Percentiles rank a stretch among this genome's conserved stretches.
Evolutionary conservation across 2,797 vertebrate genomes (phyloP).

Genomic region (Diglossa cyanea): DNA sequence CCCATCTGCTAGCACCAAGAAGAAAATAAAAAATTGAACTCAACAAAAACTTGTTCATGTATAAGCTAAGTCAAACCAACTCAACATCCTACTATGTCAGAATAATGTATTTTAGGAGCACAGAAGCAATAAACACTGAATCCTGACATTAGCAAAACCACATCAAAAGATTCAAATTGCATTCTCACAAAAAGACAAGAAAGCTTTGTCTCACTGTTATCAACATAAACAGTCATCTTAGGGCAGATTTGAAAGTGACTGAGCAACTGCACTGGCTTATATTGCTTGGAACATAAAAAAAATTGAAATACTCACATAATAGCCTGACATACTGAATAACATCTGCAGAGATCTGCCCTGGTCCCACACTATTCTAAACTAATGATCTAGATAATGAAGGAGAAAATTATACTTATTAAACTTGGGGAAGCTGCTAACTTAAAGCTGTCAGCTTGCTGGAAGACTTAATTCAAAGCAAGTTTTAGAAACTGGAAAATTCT

Average conservation of each 20-base stretch:
- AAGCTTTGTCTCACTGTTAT: background rate
- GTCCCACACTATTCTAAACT: background rate
- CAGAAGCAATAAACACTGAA: background rate
- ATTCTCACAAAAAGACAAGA: background rate
- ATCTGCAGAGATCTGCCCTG: background rate
- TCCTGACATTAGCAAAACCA: background rate
- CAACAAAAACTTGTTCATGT: background rate
- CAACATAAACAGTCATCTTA: background rate
- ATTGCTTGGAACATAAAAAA: background rate
- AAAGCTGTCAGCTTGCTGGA: background rate
- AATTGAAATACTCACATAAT: background rate
- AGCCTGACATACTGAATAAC: background rate
- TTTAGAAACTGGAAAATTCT: background rate
- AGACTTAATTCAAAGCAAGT: conserved; percentile 13
- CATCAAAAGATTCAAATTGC: background rate
- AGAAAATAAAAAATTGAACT: background rate
- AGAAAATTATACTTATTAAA: background rate
- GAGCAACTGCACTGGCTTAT: background rate
- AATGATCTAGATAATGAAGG: background rate
- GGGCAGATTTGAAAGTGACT: background rate
- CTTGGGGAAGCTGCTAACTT: background rate
- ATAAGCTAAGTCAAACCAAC: background rate
- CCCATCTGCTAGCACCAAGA: background rate
- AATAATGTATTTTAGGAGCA: background rate
- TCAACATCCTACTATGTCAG: background rate